Evolutionary conservation across 2,113 vertebrate genomes (phyloP), one percentile per base, ranked within the genome.

Genomic region (Callipepla squamata): DNA sequence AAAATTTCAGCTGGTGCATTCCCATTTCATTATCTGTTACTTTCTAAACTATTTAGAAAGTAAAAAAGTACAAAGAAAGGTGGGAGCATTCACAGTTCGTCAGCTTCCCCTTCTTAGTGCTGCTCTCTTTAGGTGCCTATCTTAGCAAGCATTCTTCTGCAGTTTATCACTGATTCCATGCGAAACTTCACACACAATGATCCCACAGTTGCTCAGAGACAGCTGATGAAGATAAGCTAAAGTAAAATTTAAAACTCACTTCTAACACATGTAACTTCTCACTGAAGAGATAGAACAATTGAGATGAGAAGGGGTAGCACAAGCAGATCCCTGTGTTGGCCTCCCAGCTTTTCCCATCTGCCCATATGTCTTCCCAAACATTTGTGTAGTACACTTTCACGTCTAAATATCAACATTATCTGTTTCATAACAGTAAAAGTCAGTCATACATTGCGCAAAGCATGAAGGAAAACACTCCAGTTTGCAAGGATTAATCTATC

Each of bases 161-260:
- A 85, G 44, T 70, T 69, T 38, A 69, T n/a, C 30, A 48, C 17
- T 18, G 21, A 47, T 28, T 85, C 73, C 38, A 53, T 7, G 12
- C 30, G 58, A 87, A 95, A 66, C 6, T 32, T 76, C 7, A 61
- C 0, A 0, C 7, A 45, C 5, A 22, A 22, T 32, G 87, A 76
- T 44, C 8, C 65, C 44, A 40, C 10, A 47, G 26, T 61, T 68
- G 45, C 36, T 26, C 51, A 32, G 57, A 76, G 30, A 8, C 5
- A 40, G 38, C 5, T 51, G 53, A 55, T 26, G 5, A 36, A 68
- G 20, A 59, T 0, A 0, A 68, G n/a, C 1, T 20, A 40, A 82
- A 90, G 12, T 17, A 83, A 94, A 78, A 81, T 16, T 48, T 30
- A 68, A 87, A 6, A 66, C 40, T 65, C 77, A 75, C 5, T 76